Percentiles rank a stretch among this genome's conserved stretches.
phyloP scores from a whole-genome alignment of 2,113 vertebrate species.

The Crotophaga sulcirostris region DNA sequence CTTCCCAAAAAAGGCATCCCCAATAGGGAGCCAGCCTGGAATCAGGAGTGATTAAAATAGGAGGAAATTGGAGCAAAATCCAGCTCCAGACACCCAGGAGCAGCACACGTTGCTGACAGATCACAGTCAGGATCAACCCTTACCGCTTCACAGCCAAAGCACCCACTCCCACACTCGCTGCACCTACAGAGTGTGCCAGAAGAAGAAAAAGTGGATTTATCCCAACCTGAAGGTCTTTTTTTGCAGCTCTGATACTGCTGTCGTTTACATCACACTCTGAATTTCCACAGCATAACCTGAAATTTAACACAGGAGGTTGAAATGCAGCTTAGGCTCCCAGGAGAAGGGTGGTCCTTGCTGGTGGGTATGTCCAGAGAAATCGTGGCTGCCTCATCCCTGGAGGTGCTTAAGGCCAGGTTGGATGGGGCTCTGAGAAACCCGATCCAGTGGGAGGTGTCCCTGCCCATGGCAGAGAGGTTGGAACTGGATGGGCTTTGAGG shows the following conservation, averaged over 20 bases:
- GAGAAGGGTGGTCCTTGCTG: too few species aligned
- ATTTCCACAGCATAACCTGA: neutral
- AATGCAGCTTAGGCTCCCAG: neutral
- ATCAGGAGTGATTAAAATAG: fast-evolving
- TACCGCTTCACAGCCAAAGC: neutral
- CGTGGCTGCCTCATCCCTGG: too few species aligned
- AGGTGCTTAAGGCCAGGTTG: too few species aligned
- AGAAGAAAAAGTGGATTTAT: neutral
- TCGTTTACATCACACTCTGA: too few species aligned
- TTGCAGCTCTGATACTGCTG: neutral
- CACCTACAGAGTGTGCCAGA: fast-evolving
- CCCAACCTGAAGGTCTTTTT: too few species aligned
- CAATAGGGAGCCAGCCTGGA: neutral
- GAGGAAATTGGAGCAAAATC: neutral
- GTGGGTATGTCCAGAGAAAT: neutral
- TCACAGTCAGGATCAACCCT: neutral
- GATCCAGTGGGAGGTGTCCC: too few species aligned
- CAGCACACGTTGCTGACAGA: fast-evolving
- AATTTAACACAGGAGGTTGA: neutral
- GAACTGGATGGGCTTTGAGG: too few species aligned
- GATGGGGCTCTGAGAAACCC: too few species aligned
- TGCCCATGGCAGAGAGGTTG: too few species aligned
- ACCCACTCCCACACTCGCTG: neutral
- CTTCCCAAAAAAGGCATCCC: fast-evolving
- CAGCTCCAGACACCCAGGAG: neutral